A percentile compares a stretch with the other conserved stretches of the same genome.
These are phyloP conservation scores for Orthonevra nobilis DNA, from an alignment of 2,888 invertebrate genomes.

Conservation along the genomic window DNA sequence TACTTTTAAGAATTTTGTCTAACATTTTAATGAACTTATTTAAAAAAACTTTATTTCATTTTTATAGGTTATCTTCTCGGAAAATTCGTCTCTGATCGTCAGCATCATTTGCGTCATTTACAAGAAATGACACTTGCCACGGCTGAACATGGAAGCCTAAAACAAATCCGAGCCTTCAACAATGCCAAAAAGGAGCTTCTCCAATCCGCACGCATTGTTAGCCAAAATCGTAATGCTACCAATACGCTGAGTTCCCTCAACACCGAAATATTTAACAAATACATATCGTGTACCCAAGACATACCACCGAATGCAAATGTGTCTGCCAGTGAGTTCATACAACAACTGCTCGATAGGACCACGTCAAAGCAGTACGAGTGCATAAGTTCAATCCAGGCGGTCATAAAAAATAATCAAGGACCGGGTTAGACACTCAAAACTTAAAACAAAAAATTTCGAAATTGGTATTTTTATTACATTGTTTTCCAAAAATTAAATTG, in stretches of 20 bases:
- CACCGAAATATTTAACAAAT: constrained; percentile 77
- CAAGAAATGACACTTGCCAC: constrained; percentile 74
- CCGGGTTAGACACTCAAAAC: constrained; percentile 72
- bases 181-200: constrained; percentile 76
- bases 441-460: background rate
- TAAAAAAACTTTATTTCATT: background rate
- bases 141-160: constrained; percentile 76
- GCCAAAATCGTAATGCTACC: constrained; percentile 75
- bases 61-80: constrained; percentile 78
- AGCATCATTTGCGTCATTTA: constrained; percentile 75
- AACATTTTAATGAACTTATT: too few relatives aligned
- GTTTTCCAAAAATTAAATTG: constrained; percentile 32
- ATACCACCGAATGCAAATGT: constrained; percentile 77
- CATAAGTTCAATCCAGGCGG: constrained; percentile 76
- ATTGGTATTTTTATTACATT: constrained; percentile 32
- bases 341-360: constrained; percentile 77
- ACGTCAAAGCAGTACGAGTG: constrained; percentile 77
- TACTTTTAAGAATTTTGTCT: too few relatives aligned
- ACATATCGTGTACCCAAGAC: constrained; percentile 78
- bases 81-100: constrained; percentile 79
- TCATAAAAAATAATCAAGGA: constrained; percentile 76
- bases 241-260: constrained; percentile 77
- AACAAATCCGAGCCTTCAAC: constrained; percentile 77
- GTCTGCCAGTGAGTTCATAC: constrained; percentile 76
- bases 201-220: constrained; percentile 75